A percentile compares a stretch with the other conserved stretches of the same genome.
Evolutionary conservation across 1,140 invertebrate species (phyloP).

Genomic region (Drosophila sproati): DNA sequence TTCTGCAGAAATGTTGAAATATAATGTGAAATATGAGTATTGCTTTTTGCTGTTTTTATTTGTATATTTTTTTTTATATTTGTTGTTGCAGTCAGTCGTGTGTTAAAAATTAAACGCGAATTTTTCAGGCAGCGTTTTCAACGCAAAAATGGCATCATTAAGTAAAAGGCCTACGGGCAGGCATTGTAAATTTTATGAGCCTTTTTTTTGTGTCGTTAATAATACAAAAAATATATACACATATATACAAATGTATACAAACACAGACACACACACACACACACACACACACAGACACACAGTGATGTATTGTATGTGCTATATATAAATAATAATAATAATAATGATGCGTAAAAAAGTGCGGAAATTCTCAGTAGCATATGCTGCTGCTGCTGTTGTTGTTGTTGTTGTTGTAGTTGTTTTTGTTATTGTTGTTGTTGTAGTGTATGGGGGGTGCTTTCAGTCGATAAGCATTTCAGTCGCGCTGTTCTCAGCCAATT

Average conservation of each 20-base stretch:
- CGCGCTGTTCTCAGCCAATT: conserved; percentile 25
- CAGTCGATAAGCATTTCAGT: conserved; percentile 4
- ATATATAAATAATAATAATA: conserved; percentile 56
- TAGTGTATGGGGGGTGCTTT: neutral
- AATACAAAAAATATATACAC: conserved; percentile 55
- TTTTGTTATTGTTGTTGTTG: too few relatives aligned
- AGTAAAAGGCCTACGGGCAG: conserved; percentile 73
- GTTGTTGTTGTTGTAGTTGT: too few relatives aligned
- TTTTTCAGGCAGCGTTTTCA: conserved; percentile 68
- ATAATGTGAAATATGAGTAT: conserved; percentile 34
- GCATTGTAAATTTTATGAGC: conserved; percentile 83
- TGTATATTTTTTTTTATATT: conserved; percentile 41
- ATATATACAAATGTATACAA: conserved; percentile 5
- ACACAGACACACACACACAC: conserved; percentile 11
- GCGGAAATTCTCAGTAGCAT: conserved; percentile 65
- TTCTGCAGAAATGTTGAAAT: conserved; percentile 25
- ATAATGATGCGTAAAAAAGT: conserved; percentile 67
- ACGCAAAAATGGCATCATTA: conserved; percentile 82
- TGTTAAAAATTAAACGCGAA: conserved; percentile 82
- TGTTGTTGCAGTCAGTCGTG: conserved; percentile 75
- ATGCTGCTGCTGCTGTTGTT: conserved; percentile 22
- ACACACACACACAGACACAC: conserved; percentile 5
- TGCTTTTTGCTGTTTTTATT: conserved; percentile 33
- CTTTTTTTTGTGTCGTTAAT: conserved; percentile 80
- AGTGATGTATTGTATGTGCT: conserved; percentile 16